Evolutionary conservation across 2,113 vertebrate genomes (phyloP).

Genomic region (Psephotus haematonotus): DNA sequence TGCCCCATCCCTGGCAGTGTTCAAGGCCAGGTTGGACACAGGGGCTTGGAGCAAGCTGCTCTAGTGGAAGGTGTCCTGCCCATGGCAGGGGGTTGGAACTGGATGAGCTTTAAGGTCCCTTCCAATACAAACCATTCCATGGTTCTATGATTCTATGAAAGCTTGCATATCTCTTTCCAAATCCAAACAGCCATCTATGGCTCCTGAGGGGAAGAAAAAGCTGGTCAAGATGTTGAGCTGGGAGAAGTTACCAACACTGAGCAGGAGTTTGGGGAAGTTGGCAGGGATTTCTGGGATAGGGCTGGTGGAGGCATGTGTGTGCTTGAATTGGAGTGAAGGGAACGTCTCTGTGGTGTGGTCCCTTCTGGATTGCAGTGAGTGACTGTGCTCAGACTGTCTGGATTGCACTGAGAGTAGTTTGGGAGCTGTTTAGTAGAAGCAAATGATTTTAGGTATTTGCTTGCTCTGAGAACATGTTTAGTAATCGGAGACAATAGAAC

Average conservation of each 20-base stretch:
- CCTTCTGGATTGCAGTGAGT: not conserved
- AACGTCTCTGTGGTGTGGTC: not conserved
- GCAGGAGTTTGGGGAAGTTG: not conserved
- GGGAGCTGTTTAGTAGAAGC: slow-evolving; percentile 28
- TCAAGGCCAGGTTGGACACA: not conserved
- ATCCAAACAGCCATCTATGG: not conserved
- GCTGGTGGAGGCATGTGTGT: not conserved
- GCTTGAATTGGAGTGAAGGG: not conserved
- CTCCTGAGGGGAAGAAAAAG: not conserved
- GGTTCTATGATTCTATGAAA: not conserved
- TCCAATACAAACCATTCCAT: not conserved
- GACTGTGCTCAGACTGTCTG: not conserved
- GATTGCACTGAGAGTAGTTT: not conserved
- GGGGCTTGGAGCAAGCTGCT: not conserved
- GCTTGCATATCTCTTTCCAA: not conserved
- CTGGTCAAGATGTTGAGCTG: not conserved
- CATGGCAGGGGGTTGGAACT: not conserved
- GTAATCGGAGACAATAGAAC: slow-evolving; percentile 54
- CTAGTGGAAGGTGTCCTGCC: not conserved
- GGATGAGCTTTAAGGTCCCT: not conserved
- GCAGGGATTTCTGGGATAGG: not conserved
- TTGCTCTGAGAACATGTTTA: slow-evolving; percentile 58
- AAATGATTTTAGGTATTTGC: slow-evolving; percentile 52
- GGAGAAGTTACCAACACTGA: not conserved
- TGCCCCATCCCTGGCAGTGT: no score